Evolutionary conservation across 2,113 vertebrate species (phyloP).

Genomic region (Triplophysa rosa): DNA sequence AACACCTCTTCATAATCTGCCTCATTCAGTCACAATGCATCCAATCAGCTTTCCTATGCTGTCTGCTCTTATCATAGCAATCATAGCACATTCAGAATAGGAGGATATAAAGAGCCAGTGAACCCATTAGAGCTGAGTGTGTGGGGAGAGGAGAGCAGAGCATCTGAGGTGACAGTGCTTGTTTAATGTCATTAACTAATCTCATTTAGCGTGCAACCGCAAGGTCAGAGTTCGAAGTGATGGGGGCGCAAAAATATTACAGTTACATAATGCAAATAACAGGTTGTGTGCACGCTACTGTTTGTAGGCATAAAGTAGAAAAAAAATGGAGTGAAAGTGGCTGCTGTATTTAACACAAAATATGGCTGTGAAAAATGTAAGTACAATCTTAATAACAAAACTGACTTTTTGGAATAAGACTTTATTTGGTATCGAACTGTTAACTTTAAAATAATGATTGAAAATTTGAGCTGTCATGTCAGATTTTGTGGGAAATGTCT

Average conservation of each 20-base stretch:
- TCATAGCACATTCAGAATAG: conserved; percentile 27
- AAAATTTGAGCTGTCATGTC: too few relatives aligned
- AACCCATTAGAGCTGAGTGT: conserved; percentile 31
- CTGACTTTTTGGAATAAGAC: too few relatives aligned
- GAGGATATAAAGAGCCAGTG: conserved; percentile 29
- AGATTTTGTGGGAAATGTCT: too few relatives aligned
- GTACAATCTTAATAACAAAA: too few relatives aligned
- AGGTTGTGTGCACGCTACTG: not conserved
- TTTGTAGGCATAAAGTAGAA: not conserved
- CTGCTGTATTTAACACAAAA: too few relatives aligned
- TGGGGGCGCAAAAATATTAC: not conserved
- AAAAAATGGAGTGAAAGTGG: not conserved
- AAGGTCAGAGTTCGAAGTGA: not conserved
- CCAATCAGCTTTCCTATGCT: conserved; percentile 51
- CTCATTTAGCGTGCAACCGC: conserved; percentile 5
- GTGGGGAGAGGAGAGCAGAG: not conserved
- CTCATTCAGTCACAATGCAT: conserved; percentile 57
- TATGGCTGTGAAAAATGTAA: too few relatives aligned
- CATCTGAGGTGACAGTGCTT: conserved; percentile 18
- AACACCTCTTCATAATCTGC: conserved; percentile 26
- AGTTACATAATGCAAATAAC: conserved; percentile 7
- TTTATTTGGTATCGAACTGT: too few relatives aligned
- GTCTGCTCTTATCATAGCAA: conserved; percentile 50
- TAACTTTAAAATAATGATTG: too few relatives aligned
- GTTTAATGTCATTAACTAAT: conserved; percentile 15